These are phyloP conservation scores for Ischnura elegans DNA, from an alignment of 2,888 invertebrate genomes.

Conservation along the genomic window DNA sequence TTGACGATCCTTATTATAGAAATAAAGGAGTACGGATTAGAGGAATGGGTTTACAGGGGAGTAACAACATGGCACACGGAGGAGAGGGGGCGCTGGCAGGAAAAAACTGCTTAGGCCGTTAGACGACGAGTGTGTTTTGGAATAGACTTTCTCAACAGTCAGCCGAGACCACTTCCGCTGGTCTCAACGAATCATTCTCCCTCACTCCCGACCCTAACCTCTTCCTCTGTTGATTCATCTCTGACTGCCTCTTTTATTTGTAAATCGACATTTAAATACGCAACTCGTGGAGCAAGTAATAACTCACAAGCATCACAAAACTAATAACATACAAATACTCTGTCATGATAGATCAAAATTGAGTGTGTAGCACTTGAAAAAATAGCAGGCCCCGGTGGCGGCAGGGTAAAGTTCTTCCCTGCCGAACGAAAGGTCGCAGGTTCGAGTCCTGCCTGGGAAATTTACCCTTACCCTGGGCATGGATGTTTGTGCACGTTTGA, in stretches of 20 bases:
- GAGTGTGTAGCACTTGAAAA: no score
- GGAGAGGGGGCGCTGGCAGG: neutral
- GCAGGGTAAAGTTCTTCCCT: no score
- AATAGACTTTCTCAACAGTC: conserved; percentile 45
- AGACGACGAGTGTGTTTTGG: conserved; percentile 41
- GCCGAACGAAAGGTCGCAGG: no score
- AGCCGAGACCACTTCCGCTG: conserved; percentile 55
- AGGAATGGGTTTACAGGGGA: no score
- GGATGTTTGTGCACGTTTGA: no score
- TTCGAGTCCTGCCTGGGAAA: no score
- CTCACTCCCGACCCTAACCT: neutral
- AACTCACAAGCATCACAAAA: neutral
- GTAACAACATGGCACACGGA: neutral
- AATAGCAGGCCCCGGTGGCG: no score
- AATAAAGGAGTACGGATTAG: no score
- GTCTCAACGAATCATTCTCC: conserved; percentile 25
- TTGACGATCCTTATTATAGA: no score
- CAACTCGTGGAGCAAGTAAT: neutral
- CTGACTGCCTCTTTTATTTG: neutral
- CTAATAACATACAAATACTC: neutral
- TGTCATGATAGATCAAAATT: no score
- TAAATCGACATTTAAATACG: neutral
- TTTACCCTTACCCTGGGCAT: no score
- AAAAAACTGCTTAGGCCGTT: neutral
- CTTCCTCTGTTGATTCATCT: neutral